Evolutionary conservation across 2,888 invertebrate species (phyloP), one percentile per base, ranked within the genome.

Genomic region (Lepidocyrtoides sp.): DNA sequence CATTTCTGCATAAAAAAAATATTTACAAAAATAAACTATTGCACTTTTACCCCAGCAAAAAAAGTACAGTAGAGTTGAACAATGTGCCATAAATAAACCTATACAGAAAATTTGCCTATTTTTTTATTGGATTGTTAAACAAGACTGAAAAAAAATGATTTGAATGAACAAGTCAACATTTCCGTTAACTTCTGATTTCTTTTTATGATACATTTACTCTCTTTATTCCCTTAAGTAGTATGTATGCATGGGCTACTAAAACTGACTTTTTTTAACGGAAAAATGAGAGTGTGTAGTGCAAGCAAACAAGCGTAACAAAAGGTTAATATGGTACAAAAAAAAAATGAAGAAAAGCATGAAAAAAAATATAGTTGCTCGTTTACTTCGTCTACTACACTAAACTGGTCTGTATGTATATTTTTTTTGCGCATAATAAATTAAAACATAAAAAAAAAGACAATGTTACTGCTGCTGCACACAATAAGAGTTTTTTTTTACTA

Each of bases 401-500:
- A n/a, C n/a, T n/a, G n/a, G n/a, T n/a, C n/a, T 63, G 12, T 12
- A 29, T 29, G 63, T 14, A 3, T 29, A 29, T 29, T 4, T 20
- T 20, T 29, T 29, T 26, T 29, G 5, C 29, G 3, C 12, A 17
- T 14, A 63, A 12, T 63, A 63, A 63, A 63, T 63, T 63, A 63
- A 63, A 5, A 29, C 29, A 63, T 63, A 63, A 63, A 63, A 29
- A 29, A 2, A 12, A 29, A 63, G n/a, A n/a, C n/a, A n/a, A n/a
- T n/a, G n/a, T n/a, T n/a, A n/a, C n/a, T n/a, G n/a, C n/a, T n/a
- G n/a, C n/a, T n/a, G n/a, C n/a, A n/a, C n/a, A 63, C 29, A 29
- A 63, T 63, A 63, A 63, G 63, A 29, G 63, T 63, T 63, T n/a
- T n/a, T n/a, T n/a, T n/a, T n/a, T n/a, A n/a, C n/a, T 63, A 63